Evolutionary conservation across 2,113 vertebrate species (phyloP), one percentile per base, ranked within the genome.

Genomic region (Clarias batrachus): DNA sequence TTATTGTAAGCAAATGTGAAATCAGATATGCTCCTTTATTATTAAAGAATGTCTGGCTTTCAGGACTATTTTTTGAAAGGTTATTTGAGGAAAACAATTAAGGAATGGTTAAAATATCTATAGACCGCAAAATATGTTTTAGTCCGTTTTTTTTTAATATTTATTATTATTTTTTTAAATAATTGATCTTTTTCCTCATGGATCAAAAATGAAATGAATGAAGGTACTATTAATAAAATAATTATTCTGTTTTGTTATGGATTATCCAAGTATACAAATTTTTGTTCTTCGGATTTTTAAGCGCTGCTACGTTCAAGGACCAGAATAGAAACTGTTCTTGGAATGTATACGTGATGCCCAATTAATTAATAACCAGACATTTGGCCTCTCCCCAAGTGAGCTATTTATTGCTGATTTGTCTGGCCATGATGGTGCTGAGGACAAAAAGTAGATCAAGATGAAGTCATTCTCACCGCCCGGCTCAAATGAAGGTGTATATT

Each of bases 401-500:
- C 83, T 57, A 52, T 70, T 87, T 87, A 87, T 27, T 79, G 77
- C 70, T 59, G 48, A 59, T 48, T 37, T 63, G 33, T 48, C 66
- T 60, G 27, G 59, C 4, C 48, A 59, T 74, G 66, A 65, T 59
- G n/a, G 65, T 74, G 89, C 85, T 82, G 60, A 83, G 62, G 83
- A 74, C 81, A 90, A 85, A 48, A 87, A 87, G 87, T 85, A 87
- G 87, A 70, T 62, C 57, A 71, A 17, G 76, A 89, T 87, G 54
- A 87, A 79, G 76, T 87, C 84, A 86, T 85, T 87, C 83, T 84
- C 78, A 84, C 48, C 82, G 54, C 57, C 54, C 14, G 65, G 76
- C 76, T 86, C 23, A 83, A 66, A 90, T 81, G n/a, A 59, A 57
- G 63, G 33, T 83, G 80, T 90, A 86, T 89, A 90, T 88, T 88